Conservation (phyloP, 1,140 invertebrate species). For the Lucilia sericata region DNA sequence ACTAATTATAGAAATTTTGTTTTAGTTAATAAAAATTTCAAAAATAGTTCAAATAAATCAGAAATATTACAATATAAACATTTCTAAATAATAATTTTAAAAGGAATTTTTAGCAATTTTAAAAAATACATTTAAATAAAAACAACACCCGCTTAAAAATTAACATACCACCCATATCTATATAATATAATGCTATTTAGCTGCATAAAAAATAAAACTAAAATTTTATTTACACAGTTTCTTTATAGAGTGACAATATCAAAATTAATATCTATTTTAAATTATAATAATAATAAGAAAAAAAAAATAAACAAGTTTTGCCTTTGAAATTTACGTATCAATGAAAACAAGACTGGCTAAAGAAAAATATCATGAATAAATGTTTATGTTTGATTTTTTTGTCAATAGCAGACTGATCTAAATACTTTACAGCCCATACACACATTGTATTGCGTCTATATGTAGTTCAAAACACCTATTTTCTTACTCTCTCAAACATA, state of each 20-base stretch:
- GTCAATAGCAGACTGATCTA: conserved; percentile 26
- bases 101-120: too few species aligned
- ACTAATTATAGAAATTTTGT: too few species aligned
- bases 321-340: neutral
- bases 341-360: neutral
- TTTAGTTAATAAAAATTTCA: too few species aligned
- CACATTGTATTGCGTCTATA: neutral
- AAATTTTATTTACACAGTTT: neutral
- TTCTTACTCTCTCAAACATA: neutral
- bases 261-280: neutral
- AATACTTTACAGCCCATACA: conserved; percentile 23
- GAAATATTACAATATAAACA: too few species aligned
- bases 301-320: conserved; percentile 21
- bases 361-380: neutral
- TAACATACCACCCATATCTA: too few species aligned
- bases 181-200: neutral
- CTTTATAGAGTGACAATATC: conserved; percentile 12
- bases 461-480: conserved; percentile 7
- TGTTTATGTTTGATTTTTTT: neutral
- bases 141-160: too few species aligned
- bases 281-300: neutral
- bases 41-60: too few species aligned
- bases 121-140: too few species aligned
- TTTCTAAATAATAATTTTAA: too few species aligned
- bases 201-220: neutral